Base-by-base conservation (phyloP, 2,797 vertebrate genomes). In the Pangasius sanitwongsei region DNA sequence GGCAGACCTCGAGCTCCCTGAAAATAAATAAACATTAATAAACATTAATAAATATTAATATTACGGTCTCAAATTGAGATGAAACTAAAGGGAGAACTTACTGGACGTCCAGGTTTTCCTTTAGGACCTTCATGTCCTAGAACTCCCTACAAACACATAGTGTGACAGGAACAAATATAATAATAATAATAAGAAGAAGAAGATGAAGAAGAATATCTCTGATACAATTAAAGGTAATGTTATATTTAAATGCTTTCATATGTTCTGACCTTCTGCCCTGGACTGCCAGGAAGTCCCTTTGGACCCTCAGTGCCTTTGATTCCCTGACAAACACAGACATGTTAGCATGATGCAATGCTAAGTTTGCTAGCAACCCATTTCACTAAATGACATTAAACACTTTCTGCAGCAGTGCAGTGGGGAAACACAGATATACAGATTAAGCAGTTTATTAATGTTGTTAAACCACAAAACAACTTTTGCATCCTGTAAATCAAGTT, bases 1-100 rank as follows among this genome's bases (percentile, higher is more conserved):
- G 91, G 12, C 72, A 91, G 11, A 8, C 96, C 96, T 91, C 86
- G 94, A 88, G 90, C 90, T 67, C 96, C 96, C 96, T 97, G 87
- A 78, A 65, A 4, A 78, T 2, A 88, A 57, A 50, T 89, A 59
- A 44, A 83, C 48, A 75, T 20, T 0, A 20, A 50, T 89, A 59
- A 44, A 83, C 37, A 74, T 20, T 0, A 20, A 86, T 63, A 59
- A 3, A 78, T 63, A n/a, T 41, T 28, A 8, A 81, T 50, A 48
- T 50, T 53, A 77, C 41, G 7, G 78, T 48, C 50, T 41, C 28
- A 37, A 69, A 57, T 7, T 59, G 9, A 63, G 9, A 50, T 4
- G 1, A 75, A 75, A 25, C 23, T 31, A 16, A 65, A 50, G 7
- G 15, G 5, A 87, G 83, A 77, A 92, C 95, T 94, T 92, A 96